Base-by-base conservation (phyloP, 1,140 invertebrate species). In the Cardiocondyla obscurior region DNA sequence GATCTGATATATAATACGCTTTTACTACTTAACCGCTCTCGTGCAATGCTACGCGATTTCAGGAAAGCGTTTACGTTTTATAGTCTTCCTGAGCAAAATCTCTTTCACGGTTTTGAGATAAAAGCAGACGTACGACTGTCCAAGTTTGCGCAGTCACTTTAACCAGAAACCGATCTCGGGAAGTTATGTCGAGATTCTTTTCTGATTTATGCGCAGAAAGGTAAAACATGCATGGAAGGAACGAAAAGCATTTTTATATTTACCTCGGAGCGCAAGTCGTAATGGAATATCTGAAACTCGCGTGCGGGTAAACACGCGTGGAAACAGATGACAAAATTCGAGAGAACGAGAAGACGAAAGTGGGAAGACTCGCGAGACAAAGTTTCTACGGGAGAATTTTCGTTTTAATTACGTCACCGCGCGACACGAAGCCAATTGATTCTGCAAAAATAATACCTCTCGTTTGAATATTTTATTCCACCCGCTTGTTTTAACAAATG, bases 201-300 rank as follows among this genome's bases (percentile, higher is more conserved):
- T 33, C 36, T 65, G 72, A 84, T 70, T 81, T 84, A 57, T 42
- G 58, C 55, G 55, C 36, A 65, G 55, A 57, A 58, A 76, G 73
- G 46, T 60, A 70, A 74, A 72, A 85, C 53, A 65, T 49, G 81
- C 44, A 44, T n/a, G 58, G 42, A 36, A 42, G 70, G 39, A 60
- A 70, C n/a, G 57, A 55, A 70, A 84, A 74, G 70, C 36, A 85
- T 83, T 88, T 86, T 85, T 85, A 89, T 79, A 86, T 90, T 89
- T 87, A 64, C 73, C 62, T 85, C 44, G 69, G 60, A 85, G 79
- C 58, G 74, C 55, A 39, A 82, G 82, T 81, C 79, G 62, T 88
- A 89, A 90, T 90, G 87, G 85, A 90, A 91, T 90, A 90, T 90
- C 85, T 86, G 87, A 87, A 85, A 85, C 84, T 90, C 83, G 73